Percentiles rank a stretch among this genome's conserved stretches.
Conservation (phyloP, 2,888 invertebrate genomes). For the Apodemia duryi region DNA sequence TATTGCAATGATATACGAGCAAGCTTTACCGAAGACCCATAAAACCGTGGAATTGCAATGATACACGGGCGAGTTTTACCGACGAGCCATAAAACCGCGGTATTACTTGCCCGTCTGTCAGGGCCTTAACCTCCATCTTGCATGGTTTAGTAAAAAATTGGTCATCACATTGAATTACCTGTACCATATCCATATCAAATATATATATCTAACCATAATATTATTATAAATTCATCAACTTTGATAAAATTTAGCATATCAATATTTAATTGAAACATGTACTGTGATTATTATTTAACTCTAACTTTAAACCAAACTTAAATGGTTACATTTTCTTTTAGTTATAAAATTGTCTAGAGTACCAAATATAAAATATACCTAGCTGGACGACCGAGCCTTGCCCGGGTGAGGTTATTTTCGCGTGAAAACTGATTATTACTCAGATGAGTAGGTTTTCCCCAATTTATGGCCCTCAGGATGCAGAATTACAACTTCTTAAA, state of each 20-base stretch:
- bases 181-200: not conserved
- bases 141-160: not conserved
- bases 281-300: not conserved
- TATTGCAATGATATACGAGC: too few species aligned
- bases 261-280: not conserved
- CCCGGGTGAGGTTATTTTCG: too few species aligned
- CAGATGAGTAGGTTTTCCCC: too few species aligned
- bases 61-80: too few species aligned
- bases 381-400: not conserved
- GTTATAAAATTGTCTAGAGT: not conserved
- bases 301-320: not conserved
- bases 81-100: too few species aligned
- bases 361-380: not conserved
- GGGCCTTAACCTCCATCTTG: not conserved
- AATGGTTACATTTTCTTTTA: not conserved
- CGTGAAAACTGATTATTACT: too few species aligned
- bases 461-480: too few species aligned
- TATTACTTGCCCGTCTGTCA: too few species aligned
- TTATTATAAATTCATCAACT: not conserved
- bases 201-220: conserved; percentile 1
- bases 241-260: not conserved
- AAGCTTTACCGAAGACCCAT: too few species aligned
- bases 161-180: not conserved
- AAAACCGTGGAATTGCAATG: too few species aligned
- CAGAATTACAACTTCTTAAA: too few species aligned